Evolutionary conservation across 2,797 vertebrate genomes (phyloP).

Genomic region (Gastrophryne carolinensis): DNA sequence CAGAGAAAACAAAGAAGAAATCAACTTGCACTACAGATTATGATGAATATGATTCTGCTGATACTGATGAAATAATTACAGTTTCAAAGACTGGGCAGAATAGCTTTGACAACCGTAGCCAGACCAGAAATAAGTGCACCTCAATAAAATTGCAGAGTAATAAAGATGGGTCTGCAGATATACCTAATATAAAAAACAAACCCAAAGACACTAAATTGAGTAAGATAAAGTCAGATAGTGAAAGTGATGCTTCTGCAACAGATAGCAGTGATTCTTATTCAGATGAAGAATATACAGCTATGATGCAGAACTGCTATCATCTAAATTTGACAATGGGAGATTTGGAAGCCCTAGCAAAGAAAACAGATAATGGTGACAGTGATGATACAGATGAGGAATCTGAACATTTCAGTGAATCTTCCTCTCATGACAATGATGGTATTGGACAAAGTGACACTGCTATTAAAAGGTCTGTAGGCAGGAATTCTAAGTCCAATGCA

Average conservation of each 20-base stretch:
- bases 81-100: constrained; percentile 62
- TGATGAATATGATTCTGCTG: constrained; percentile 78
- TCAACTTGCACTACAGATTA: constrained; percentile 48
- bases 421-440: constrained; percentile 89
- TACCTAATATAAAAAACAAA: not conserved
- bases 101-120: not conserved
- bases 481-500: not conserved
- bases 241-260: not conserved
- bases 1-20: not conserved
- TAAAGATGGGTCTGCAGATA: constrained; percentile 1
- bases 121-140: not conserved
- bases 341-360: constrained; percentile 70
- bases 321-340: constrained; percentile 80
- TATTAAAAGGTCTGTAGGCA: not conserved
- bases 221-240: not conserved
- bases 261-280: constrained; percentile 54
- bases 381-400: not conserved
- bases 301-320: constrained; percentile 76
- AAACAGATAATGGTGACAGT: not conserved
- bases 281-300: constrained; percentile 79
- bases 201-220: not conserved
- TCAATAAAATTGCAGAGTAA: constrained; percentile 6
- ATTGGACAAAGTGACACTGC: constrained; percentile 56
- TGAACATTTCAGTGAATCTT: constrained; percentile 66
- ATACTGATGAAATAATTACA: constrained; percentile 86